Base-by-base conservation (phyloP, 2,888 invertebrate species). In the Thyatira batis region DNA sequence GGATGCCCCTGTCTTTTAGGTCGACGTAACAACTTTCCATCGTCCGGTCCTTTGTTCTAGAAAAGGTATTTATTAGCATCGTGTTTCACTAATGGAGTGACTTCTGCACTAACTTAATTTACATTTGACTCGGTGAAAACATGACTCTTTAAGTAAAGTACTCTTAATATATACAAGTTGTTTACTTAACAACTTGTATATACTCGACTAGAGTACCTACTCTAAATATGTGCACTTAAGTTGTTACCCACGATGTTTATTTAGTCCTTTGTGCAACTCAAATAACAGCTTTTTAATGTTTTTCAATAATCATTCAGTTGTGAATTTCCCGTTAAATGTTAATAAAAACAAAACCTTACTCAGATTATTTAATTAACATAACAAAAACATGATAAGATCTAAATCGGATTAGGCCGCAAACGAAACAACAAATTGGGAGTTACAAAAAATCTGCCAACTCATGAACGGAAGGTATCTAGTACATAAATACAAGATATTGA, bases 51-150 rank as follows among this genome's bases (percentile, higher is more conserved):
- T 17, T 39, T 39, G 39, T 39, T 39, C 39, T 39, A 39, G 13
- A 39, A 39, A 39, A 39, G 39, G 39, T 39, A 39, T 39, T 39
- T 39, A 39, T 39, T 39, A 39, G 39, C 39, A 39, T 39, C 33
- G 4, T n/a, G 33, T 33, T n/a, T 33, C 13, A n/a, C 33, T n/a
- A 13, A 6, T 39, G 4, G 5, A 39, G 17, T 17, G 17, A 39
- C 8, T 13, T 17, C 17, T 17, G n/a, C 39, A 17, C 6, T 8
- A 8, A 8, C 13, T 39, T 39, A 0, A 39, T 39, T 17, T 13
- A 39, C 33, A 39, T 39, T 39, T 39, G 4, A 13, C 17, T 11
- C 8, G 8, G 17, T 8, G 39, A 17, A 39, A 17, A 17, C 17
- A 4, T 39, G 8, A 17, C 5, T 39, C 8, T 39, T 17, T 39